Evolutionary conservation across 2,888 invertebrate species (phyloP).

Genomic region (Agrochola circellaris): DNA sequence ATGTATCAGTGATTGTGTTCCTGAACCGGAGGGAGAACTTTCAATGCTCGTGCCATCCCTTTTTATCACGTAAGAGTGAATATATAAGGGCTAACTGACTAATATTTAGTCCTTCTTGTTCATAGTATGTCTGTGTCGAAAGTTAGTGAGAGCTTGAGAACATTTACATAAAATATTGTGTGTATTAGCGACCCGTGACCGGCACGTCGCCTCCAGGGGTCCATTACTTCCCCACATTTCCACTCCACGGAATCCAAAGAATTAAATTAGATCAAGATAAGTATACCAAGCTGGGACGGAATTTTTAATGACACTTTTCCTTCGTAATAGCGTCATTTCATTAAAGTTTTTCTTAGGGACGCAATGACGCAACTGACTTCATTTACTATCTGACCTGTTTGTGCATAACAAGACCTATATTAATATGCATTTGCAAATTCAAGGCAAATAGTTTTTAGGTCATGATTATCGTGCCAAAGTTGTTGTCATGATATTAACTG

Average conservation of each 20-base stretch:
- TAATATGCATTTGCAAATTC: slow-evolving; percentile 15
- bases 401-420: background rate
- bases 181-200: slow-evolving; percentile 37
- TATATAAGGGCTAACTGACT: slow-evolving; percentile 3
- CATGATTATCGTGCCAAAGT: slow-evolving; percentile 9
- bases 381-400: background rate
- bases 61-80: slow-evolving; percentile 20
- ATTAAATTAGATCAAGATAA: slow-evolving; percentile 57
- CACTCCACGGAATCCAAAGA: slow-evolving; percentile 46
- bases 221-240: slow-evolving; percentile 47
- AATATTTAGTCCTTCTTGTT: slow-evolving; percentile 22
- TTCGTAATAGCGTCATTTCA: slow-evolving; percentile 31
- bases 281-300: slow-evolving; percentile 32
- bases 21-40: slow-evolving; percentile 37
- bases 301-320: slow-evolving; percentile 43
- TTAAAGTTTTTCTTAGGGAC: slow-evolving; percentile 27
- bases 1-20: slow-evolving; percentile 30
- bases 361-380: background rate
- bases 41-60: slow-evolving; percentile 4
- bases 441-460: slow-evolving; percentile 7
- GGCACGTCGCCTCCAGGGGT: slow-evolving; percentile 14
- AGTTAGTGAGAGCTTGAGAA: slow-evolving; percentile 33
- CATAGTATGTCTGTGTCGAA: slow-evolving; percentile 29
- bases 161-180: slow-evolving; percentile 56
- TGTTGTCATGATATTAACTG: background rate